A percentile compares a stretch with the other conserved stretches of the same genome.
Conservation (phyloP, 2,888 invertebrate species). For the Charanyca ferruginea region DNA sequence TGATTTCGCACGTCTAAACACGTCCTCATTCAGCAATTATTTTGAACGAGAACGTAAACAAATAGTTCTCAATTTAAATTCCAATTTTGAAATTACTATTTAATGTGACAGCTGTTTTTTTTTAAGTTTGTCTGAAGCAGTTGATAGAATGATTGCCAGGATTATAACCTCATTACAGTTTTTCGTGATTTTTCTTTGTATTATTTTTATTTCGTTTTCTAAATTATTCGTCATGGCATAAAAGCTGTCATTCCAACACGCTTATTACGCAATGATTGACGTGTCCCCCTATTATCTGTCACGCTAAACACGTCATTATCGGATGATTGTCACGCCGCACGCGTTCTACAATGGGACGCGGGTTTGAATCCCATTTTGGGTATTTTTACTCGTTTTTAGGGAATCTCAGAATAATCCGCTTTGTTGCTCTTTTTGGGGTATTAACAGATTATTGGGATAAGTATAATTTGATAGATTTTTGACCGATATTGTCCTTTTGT, state of each 20-base stretch:
- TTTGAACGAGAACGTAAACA: neutral
- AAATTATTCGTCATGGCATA: slow-evolving; percentile 16
- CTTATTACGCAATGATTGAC: slow-evolving; percentile 72
- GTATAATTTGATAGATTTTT: slow-evolving; percentile 60
- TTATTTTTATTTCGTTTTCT: neutral
- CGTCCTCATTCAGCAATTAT: neutral
- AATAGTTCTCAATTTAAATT: slow-evolving; percentile 13
- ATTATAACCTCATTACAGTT: slow-evolving; percentile 23
- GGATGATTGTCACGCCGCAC: slow-evolving; percentile 71
- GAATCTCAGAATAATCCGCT: slow-evolving; percentile 68
- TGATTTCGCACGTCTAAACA: neutral
- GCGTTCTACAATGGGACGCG: slow-evolving; percentile 64
- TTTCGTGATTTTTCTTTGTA: slow-evolving; percentile 19
- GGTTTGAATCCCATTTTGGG: slow-evolving; percentile 66
- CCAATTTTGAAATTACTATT: slow-evolving; percentile 31
- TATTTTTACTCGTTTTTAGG: slow-evolving; percentile 73
- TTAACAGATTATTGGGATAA: slow-evolving; percentile 62
- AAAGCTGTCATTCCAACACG: slow-evolving; percentile 57
- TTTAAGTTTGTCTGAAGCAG: neutral
- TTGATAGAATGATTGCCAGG: slow-evolving; percentile 39
- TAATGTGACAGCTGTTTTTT: slow-evolving; percentile 39
- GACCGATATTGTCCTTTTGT: slow-evolving; percentile 47
- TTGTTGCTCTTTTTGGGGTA: slow-evolving; percentile 65
- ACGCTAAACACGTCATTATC: slow-evolving; percentile 72
- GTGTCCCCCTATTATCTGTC: slow-evolving; percentile 65